phyloP scores from a whole-genome alignment of 2,113 vertebrate species.

The Neodon shergylaensis region DNA sequence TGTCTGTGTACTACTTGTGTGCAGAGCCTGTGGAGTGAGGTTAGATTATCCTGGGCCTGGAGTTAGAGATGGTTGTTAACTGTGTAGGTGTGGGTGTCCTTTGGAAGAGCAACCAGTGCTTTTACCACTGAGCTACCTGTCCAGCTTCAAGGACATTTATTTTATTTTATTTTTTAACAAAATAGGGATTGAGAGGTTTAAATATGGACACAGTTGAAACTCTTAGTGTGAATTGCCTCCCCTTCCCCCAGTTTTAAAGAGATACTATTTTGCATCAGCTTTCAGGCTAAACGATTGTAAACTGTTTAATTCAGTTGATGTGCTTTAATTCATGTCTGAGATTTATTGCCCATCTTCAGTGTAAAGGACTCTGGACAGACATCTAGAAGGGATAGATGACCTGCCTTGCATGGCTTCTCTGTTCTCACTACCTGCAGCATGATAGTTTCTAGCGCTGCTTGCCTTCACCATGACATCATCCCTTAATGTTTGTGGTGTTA shows the following conservation, averaged over 20 bases:
- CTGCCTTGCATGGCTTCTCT: neutral
- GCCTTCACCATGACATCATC: neutral
- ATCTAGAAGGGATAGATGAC: neutral
- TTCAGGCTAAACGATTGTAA: conserved; percentile 22
- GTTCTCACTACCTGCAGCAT: neutral
- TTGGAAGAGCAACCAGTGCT: neutral
- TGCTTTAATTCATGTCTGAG: neutral
- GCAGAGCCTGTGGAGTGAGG: neutral
- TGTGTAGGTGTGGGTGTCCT: no score
- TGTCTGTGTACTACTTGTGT: neutral
- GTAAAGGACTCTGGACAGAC: neutral
- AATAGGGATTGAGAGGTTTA: conserved; percentile 5
- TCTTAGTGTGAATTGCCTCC: neutral
- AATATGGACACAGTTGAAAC: neutral
- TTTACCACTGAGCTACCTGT: neutral
- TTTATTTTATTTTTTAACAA: neutral
- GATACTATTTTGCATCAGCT: neutral
- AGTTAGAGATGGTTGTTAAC: neutral
- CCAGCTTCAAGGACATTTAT: neutral
- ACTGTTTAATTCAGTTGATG: neutral
- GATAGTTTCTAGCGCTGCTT: neutral
- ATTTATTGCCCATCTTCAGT: neutral
- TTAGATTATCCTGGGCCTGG: neutral
- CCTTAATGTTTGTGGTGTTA: neutral
- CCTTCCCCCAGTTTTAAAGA: neutral